phyloP scores from a whole-genome alignment of 1,140 invertebrate species.

The Laupala kohalensis region DNA sequence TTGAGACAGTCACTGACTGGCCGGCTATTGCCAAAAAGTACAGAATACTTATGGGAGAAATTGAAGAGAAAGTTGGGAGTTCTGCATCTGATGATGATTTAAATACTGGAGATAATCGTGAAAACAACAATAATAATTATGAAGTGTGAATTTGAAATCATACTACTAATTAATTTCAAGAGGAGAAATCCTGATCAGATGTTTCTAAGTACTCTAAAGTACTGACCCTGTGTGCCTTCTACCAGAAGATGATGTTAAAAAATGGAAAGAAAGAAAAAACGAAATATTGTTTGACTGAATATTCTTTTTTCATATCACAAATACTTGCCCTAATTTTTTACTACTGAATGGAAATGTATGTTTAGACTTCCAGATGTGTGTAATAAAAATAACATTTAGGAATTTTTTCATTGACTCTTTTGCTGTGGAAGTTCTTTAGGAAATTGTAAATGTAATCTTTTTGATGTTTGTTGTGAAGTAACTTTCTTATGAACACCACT shows the following conservation, averaged over 20 bases:
- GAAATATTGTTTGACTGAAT: not conserved
- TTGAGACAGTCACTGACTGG: constrained; percentile 87
- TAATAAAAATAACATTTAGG: not conserved
- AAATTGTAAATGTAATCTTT: not conserved
- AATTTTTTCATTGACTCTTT: not conserved
- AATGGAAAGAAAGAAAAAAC: too few relatives aligned
- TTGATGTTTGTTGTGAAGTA: not conserved
- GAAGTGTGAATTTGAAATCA: not conserved
- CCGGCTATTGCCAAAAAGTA: constrained; percentile 78
- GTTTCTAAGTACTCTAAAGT: not conserved
- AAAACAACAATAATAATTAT: constrained; percentile 2
- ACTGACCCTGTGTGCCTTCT: not conserved
- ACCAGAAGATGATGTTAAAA: not conserved
- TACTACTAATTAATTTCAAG: not conserved
- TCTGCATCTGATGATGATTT: not conserved
- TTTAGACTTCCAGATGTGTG: too few relatives aligned
- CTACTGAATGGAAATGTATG: too few relatives aligned
- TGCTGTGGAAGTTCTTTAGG: not conserved
- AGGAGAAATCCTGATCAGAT: too few relatives aligned
- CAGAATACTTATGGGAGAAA: constrained; percentile 57
- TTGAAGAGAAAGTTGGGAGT: constrained; percentile 25
- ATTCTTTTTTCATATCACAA: not conserved
- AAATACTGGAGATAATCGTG: not conserved
- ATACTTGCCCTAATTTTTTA: not conserved
- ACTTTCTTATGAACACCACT: not conserved